Evolutionary conservation across 2,113 vertebrate species (phyloP), one percentile per base, ranked within the genome.

Genomic region (Peromyscus californicus): DNA sequence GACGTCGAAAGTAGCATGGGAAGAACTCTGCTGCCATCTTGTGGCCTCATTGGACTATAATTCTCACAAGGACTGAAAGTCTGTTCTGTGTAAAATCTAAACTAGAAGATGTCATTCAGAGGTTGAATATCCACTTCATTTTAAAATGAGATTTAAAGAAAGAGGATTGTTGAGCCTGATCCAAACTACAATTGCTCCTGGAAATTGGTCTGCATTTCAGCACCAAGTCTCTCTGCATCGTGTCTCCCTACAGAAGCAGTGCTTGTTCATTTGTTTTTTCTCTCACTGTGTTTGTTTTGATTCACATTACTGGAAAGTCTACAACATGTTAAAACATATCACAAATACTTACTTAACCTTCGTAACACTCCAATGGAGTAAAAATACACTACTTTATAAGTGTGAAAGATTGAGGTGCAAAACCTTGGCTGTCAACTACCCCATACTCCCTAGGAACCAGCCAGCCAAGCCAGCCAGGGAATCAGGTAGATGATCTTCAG

Each of bases 11-110:
- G 74, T 9, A 29, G 45, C 59, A 95, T 86, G 21, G 5, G 33
- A 95, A 98, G 97, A 78, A 45, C 94, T 98, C 93, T 98, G 97
- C 95, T 99, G 98, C 98, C 98, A 98, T 83, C 99, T 96, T 82
- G 87, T 93, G 98, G 82, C 22, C 39, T 7, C 4, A 70, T 7
- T 24, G 5, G 15, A 0, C n/a, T 29, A 90, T n/a, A 67, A 80
- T 29, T 2, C 59, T 63, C 45, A 67, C 70, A 59, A 57, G 7
- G 17, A 19, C 45, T 19, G 13, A 13, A 22, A 24, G 69, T 70
- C 26, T n/a, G 8, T 39, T 63, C 8, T 0, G 1, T 48, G 26
- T n/a, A 48, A 76, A 89, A 97, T 67, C 36, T 48, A 69, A 16
- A 36, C 1, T 3, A 6, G 63, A 84, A 95, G 74, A 45, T 13